Evolutionary conservation across 2,888 invertebrate genomes (phyloP).

Genomic region (Amiota minor): DNA sequence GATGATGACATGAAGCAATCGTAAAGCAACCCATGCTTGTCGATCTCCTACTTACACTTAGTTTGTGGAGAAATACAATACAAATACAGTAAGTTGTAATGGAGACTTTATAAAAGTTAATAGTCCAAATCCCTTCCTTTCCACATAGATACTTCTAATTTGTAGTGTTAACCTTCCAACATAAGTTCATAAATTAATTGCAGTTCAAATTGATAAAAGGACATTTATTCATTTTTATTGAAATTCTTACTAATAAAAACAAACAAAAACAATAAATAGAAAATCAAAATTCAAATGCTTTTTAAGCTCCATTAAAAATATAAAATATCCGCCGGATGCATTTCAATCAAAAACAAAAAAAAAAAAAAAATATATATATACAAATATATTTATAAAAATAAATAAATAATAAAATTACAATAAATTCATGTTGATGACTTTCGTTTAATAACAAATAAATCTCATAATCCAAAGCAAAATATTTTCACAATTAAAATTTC

Average conservation of each 20-base stretch:
- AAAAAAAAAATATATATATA: constrained; percentile 51
- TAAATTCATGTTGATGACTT: constrained; percentile 58
- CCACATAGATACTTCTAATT: no score
- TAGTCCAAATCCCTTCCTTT: no score
- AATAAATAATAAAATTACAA: constrained; percentile 50
- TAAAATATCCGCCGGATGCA: constrained; percentile 58
- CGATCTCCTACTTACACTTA: no score
- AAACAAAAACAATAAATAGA: constrained; percentile 44
- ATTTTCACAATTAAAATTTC: constrained; percentile 68
- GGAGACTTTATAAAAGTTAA: no score
- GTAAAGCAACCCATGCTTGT: no score
- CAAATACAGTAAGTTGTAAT: no score
- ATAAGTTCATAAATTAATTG: no score
- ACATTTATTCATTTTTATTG: constrained; percentile 23
- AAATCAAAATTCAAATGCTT: constrained; percentile 47
- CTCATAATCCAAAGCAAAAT: constrained; percentile 66
- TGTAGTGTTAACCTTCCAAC: no score
- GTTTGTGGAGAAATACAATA: no score
- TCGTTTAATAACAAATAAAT: constrained; percentile 67
- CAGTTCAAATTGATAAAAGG: no score
- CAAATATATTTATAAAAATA: constrained; percentile 40
- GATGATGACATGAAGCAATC: no score
- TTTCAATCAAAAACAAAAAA: no score
- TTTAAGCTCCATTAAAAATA: constrained; percentile 59
- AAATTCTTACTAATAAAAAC: constrained; percentile 52